Percentiles rank a stretch among this genome's conserved stretches.
Evolutionary conservation across 2,888 invertebrate species (phyloP).

Genomic region (Hirtodrosophila trivittata): DNA sequence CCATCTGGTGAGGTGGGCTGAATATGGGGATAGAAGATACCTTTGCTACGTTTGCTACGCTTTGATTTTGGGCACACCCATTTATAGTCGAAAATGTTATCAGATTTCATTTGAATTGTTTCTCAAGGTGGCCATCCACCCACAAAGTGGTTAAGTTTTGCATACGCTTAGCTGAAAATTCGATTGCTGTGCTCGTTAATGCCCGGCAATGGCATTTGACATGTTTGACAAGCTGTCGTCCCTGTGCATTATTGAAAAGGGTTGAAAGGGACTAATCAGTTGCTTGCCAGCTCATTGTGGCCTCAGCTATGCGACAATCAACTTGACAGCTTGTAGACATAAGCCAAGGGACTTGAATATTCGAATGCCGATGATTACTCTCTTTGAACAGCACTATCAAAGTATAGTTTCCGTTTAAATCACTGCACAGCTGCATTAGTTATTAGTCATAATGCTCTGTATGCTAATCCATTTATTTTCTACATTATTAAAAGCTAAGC

Average conservation of each 20-base stretch:
- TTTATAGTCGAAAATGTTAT: conserved; percentile 21
- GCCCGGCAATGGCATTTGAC: conserved; percentile 27
- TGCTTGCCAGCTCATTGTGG: conserved; percentile 9
- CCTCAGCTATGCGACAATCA: conserved; percentile 39
- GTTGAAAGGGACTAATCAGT: conserved; percentile 44
- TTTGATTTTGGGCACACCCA: conserved; percentile 11
- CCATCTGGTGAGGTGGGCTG: conserved; percentile 9
- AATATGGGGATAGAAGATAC: conserved; percentile 18
- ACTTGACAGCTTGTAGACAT: conserved; percentile 46
- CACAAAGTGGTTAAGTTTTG: conserved; percentile 30
- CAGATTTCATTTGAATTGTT: conserved; percentile 40
- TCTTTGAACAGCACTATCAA: neutral
- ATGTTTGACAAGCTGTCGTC: conserved; percentile 67
- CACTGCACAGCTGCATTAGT: too few species aligned
- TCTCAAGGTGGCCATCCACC: neutral
- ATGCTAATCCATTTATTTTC: too few species aligned
- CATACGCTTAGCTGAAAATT: conserved; percentile 43
- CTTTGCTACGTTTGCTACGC: conserved; percentile 8
- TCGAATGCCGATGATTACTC: conserved; percentile 1
- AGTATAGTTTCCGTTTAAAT: too few species aligned
- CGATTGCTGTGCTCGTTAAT: conserved; percentile 6
- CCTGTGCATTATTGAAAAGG: conserved; percentile 56
- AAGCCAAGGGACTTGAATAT: conserved; percentile 3
- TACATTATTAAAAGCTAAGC: too few species aligned
- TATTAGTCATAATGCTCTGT: too few species aligned